These are phyloP conservation scores for Lithobates sylvaticus DNA, from an alignment of 2,797 vertebrate species.

Conservation along the genomic window DNA sequence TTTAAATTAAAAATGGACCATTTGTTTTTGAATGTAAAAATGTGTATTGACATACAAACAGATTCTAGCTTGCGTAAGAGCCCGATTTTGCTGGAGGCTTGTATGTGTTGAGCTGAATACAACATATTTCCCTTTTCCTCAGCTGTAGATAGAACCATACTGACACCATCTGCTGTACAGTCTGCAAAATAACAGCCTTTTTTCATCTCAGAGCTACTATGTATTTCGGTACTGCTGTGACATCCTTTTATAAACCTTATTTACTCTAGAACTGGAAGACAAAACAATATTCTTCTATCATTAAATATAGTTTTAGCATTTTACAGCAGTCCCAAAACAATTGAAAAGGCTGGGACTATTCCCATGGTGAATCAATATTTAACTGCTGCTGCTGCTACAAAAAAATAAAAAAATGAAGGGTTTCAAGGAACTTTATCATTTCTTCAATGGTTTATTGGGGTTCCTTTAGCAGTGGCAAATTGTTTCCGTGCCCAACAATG, in stretches of 20 bases:
- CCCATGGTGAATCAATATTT: no score
- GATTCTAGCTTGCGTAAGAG: conserved; percentile 34
- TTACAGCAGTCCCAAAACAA: not conserved
- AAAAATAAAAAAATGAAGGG: no score
- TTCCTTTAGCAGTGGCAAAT: no score
- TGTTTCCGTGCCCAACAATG: no score
- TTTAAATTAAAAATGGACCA: not conserved
- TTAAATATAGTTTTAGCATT: not conserved
- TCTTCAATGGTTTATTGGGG: no score
- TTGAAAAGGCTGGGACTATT: not conserved
- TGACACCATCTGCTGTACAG: conserved; percentile 45
- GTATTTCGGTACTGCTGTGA: not conserved
- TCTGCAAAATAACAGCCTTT: conserved; percentile 25
- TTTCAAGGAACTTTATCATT: no score
- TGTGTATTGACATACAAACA: conserved; percentile 43
- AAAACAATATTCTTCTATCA: not conserved
- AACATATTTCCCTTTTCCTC: conserved; percentile 38
- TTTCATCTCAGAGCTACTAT: not conserved
- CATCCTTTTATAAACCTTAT: not conserved
- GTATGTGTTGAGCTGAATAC: conserved; percentile 31
- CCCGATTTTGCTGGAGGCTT: conserved; percentile 34
- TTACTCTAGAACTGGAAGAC: not conserved
- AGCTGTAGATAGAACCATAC: conserved; percentile 45
- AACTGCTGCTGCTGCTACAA: no score
- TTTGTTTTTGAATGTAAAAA: conserved; percentile 41